Base-by-base conservation (phyloP, 2,888 invertebrate genomes). In the Venustoraphidia nigricollis region DNA sequence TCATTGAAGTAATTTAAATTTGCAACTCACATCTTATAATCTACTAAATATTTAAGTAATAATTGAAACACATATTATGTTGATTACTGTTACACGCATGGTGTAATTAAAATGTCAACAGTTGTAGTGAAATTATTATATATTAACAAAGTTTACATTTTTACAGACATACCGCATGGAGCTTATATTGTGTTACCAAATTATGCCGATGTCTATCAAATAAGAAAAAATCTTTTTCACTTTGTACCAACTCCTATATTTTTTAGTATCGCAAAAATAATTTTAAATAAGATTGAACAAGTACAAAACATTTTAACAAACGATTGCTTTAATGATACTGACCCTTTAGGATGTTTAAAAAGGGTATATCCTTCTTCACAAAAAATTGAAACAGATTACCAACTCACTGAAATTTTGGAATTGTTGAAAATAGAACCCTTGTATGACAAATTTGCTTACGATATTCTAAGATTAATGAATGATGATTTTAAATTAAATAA, bases 231-330 rank as follows among this genome's bases (percentile, higher is more conserved):
- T 39, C 47, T 56, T 27, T 54, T 55, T 35, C 58, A 59, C 48
- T 55, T 65, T 17, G 52, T 60, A 34, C 62, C 64, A 14, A 57
- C 60, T 9, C 62, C 63, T 3, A 37, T 64, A 34, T 54, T 67
- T 8, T 62, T 67, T 41, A 65, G 66, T 47, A 54, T 64, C 9
- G 63, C 66, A 0, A 56, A 55, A 47, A 62, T 64, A 3, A 53
- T 67, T 10, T 41, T 66, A 10, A 55, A 55, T 39, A 60, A 57
- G 44, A 55, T 58, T 0, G 52, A 57, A 46, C 56, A 57, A 45
- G 48, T 62, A 27, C 53, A 56, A 35, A 47, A 54, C 35, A 36
- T 10, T 13, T 42, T 10, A 36, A 13, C 14, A 63, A 62, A 57
- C 10, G 59, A n/a, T 54, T 58, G 44, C 65, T 65, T 51, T 39